Evolutionary conservation across 2,888 invertebrate genomes (phyloP).

Genomic region (Reticulitermes lucifugus): DNA sequence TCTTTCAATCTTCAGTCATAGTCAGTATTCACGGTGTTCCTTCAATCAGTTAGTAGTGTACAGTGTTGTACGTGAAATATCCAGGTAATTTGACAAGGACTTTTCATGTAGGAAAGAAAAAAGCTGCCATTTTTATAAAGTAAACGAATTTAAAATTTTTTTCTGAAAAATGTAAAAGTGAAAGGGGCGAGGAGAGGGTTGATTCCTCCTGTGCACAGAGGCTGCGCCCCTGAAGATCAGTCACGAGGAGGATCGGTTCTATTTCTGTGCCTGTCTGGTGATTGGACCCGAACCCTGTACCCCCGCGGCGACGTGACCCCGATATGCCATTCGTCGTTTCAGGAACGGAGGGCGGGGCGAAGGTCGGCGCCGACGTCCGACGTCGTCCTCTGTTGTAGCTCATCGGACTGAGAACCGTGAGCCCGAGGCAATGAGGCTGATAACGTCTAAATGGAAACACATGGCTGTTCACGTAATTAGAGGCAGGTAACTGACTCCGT

Average conservation of each 20-base stretch:
- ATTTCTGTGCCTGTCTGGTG: slow-evolving; percentile 5
- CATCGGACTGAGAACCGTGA: too few species aligned
- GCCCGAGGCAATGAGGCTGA: too few species aligned
- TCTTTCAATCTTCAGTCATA: too few species aligned
- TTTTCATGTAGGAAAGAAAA: background rate
- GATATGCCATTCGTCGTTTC: background rate
- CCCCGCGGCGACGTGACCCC: slow-evolving; percentile 28
- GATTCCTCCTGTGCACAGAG: background rate
- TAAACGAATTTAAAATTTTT: too few species aligned
- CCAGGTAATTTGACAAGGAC: too few species aligned
- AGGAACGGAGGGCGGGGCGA: background rate
- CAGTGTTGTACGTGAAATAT: too few species aligned
- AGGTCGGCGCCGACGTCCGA: background rate
- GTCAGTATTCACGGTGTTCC: too few species aligned
- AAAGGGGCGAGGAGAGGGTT: background rate
- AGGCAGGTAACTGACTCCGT: too few species aligned
- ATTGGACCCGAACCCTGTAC: slow-evolving; percentile 46
- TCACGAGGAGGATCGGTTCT: background rate
- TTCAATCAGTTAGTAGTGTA: too few species aligned
- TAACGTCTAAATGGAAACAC: too few species aligned
- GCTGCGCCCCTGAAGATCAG: slow-evolving; percentile 7
- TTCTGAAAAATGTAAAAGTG: background rate
- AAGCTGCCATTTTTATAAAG: background rate
- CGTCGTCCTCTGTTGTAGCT: too few species aligned
- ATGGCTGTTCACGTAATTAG: too few species aligned